Percentiles rank a stretch among this genome's conserved stretches.
phyloP scores from a whole-genome alignment of 1,140 invertebrate genomes.

The Pemphigus obesinymphae region DNA sequence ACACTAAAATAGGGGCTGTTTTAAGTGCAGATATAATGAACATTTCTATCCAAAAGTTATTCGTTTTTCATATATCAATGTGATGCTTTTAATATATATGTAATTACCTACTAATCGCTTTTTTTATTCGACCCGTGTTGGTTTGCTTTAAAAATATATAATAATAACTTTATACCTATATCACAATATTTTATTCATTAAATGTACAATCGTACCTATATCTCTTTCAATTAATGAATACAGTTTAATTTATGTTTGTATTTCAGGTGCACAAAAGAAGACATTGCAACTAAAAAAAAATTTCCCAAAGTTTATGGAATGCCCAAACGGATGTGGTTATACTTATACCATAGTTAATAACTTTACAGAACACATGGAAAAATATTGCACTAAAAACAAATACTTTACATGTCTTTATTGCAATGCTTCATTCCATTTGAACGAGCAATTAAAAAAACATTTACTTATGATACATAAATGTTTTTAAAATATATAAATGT shows the following conservation, averaged over 20 bases:
- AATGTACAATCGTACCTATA: neutral
- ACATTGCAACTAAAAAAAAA: slow-evolving; percentile 2
- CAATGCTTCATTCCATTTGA: slow-evolving; percentile 19
- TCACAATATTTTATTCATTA: neutral
- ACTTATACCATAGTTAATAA: slow-evolving; percentile 12
- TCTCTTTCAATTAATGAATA: neutral
- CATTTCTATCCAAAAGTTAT: too few species aligned
- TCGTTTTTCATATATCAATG: too few species aligned
- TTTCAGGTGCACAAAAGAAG: neutral
- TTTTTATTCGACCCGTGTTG: too few species aligned
- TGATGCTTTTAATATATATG: neutral
- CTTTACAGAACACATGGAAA: neutral
- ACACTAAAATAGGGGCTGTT: too few species aligned
- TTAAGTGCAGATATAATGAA: too few species aligned
- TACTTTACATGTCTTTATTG: slow-evolving; percentile 30
- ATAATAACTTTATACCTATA: neutral
- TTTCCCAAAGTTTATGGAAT: slow-evolving; percentile 28
- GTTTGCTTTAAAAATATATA: neutral
- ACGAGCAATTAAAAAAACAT: slow-evolving; percentile 25
- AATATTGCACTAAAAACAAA: slow-evolving; percentile 33
- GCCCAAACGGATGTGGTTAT: slow-evolving; percentile 40
- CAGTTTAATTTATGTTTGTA: neutral
- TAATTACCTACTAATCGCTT: neutral
- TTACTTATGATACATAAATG: slow-evolving; percentile 34
- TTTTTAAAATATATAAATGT: too few species aligned